These are phyloP conservation scores for Hirudinaria manillensis DNA, from an alignment of 2,888 invertebrate species.

Conservation along the genomic window DNA sequence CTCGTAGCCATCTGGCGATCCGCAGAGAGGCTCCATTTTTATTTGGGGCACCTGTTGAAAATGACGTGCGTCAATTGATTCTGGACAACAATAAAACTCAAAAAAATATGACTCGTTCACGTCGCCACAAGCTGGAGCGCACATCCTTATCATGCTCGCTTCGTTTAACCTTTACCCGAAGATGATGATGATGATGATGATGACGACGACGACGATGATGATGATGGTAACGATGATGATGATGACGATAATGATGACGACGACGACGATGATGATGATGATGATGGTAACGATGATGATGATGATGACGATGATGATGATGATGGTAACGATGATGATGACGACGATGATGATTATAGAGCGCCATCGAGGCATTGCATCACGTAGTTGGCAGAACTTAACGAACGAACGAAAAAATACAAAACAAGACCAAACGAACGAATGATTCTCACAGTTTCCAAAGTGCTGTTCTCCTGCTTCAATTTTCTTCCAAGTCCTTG, in stretches of 20 bases:
- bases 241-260: constrained; percentile 32
- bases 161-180: neutral
- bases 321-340: constrained; percentile 17
- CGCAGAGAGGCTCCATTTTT: no score
- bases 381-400: no score
- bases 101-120: no score
- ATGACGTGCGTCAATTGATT: no score
- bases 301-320: constrained; percentile 27
- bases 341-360: neutral
- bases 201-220: constrained; percentile 24
- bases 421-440: no score
- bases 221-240: constrained; percentile 33
- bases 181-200: constrained; percentile 5
- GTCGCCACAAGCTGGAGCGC: neutral
- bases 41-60: no score
- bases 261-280: constrained; percentile 29
- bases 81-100: no score
- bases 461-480: neutral
- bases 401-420: no score
- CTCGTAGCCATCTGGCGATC: no score
- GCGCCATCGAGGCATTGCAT: neutral
- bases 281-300: constrained; percentile 26
- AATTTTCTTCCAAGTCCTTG: no score
- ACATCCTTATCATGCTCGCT: neutral
- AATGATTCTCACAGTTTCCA: no score